These are phyloP conservation scores for Misgurnus anguillicaudatus DNA, from an alignment of 2,113 vertebrate genomes.

Conservation along the genomic window DNA sequence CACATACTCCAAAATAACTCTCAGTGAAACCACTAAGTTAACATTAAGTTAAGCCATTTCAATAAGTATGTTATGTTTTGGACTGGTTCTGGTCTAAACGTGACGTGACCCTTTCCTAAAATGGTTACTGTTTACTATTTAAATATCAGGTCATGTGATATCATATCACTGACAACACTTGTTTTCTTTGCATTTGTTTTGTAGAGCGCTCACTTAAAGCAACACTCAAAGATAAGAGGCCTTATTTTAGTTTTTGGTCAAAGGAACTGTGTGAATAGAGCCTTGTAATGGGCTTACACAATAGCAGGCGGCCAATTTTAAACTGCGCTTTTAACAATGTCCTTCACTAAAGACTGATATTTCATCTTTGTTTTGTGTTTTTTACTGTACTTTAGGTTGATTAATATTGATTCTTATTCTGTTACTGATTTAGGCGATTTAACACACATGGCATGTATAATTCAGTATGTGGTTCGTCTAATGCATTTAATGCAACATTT, in stretches of 20 bases:
- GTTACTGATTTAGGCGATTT: not conserved
- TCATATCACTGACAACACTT: not conserved
- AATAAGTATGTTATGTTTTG: no score
- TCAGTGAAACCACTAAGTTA: no score
- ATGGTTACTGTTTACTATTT: constrained; percentile 36
- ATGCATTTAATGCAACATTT: no score
- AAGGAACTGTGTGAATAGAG: constrained; percentile 27
- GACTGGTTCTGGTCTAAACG: no score
- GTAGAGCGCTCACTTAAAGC: constrained; percentile 25
- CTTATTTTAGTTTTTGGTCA: constrained; percentile 47
- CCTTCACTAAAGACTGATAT: constrained; percentile 2
- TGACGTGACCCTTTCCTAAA: not conserved
- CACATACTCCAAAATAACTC: no score
- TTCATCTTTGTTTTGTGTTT: constrained; percentile 1
- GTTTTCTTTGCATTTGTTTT: constrained; percentile 25
- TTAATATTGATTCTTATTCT: not conserved
- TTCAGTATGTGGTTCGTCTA: no score
- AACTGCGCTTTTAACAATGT: constrained; percentile 40
- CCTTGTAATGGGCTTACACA: constrained; percentile 40
- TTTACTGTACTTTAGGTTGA: not conserved
- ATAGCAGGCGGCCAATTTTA: constrained; percentile 48
- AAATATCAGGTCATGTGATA: constrained; percentile 10
- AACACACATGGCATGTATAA: no score
- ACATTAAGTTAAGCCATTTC: no score
- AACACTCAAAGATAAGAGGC: constrained; percentile 30